Evolutionary conservation across 1,140 invertebrate genomes (phyloP), one percentile per base, ranked within the genome.

Genomic region (Drosophila willistoni): DNA sequence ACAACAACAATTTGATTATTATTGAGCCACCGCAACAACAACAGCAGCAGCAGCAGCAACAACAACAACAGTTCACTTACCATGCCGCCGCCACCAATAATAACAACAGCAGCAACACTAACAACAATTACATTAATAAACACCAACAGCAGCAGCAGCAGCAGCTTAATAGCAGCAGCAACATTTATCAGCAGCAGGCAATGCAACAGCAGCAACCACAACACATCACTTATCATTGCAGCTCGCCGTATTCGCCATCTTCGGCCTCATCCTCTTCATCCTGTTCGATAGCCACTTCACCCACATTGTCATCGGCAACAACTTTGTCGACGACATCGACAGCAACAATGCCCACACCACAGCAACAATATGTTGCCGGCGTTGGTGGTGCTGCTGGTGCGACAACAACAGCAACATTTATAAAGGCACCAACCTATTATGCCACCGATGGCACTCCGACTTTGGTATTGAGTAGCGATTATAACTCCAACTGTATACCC

Each of bases 231-330:
- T 89, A 89, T 62, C 85, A 89, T 59, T 84, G 84, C 81, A 87
- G 79, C 68, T 91, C 90, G n/a, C 90, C 90, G 22, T 91, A 91
- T 56, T 91, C 90, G 14, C 90, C 90, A 19, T 91, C 90, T 33
- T 91, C 90, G 56, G 83, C 90, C 36, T 91, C 90, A n/a, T 91
- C 90, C 14, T 91, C 90, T 17, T 91, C 90, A n/a, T 91, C 90
- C 57, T 91, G 90, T 64, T 91, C 90, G 57, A 91, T 91, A 64
- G 90, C 90, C 71, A 90, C 90, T 60, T 91, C 90, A 39, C 90
- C 90, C 22, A 90, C 90, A 55, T 61, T 91, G 14, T 85, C 90
- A 55, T 85, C 86, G 36, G 87, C 90, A n/a, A 90, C 90, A 29
- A 91, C 90, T 25, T 64, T 85, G 47, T 89, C 90, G 25, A 90